phyloP scores from a whole-genome alignment of 2,888 invertebrate genomes.

The Archips crataeganus region DNA sequence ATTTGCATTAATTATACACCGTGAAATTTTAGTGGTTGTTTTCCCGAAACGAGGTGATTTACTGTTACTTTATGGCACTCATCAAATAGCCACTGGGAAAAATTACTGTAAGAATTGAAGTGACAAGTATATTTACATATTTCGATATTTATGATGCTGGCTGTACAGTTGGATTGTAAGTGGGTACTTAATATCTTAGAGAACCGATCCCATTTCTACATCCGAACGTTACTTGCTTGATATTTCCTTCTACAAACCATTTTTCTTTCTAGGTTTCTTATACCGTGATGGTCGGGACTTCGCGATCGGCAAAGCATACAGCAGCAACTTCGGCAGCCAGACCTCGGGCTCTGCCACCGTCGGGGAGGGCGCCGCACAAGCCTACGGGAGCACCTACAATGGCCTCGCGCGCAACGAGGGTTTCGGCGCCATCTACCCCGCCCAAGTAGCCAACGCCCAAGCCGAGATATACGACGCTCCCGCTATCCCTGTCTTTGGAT shows the following conservation, averaged over 20 bases:
- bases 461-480: conserved; percentile 58
- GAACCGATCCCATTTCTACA: background rate
- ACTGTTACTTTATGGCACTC: too few relatives aligned
- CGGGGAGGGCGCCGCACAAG: conserved; percentile 58
- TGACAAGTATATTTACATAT: too few relatives aligned
- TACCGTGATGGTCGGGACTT: conserved; percentile 73
- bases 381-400: conserved; percentile 58
- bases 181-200: too few relatives aligned
- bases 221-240: background rate
- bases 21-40: too few relatives aligned
- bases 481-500: conserved; percentile 49
- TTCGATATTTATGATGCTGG: too few relatives aligned
- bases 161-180: too few relatives aligned
- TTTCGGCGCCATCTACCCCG: conserved; percentile 56
- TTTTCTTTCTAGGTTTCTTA: conserved; percentile 56
- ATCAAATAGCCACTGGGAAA: too few relatives aligned
- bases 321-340: conserved; percentile 57
- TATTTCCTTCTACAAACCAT: background rate
- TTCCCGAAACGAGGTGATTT: too few relatives aligned
- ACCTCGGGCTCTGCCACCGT: conserved; percentile 65
- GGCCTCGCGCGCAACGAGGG: conserved; percentile 58
- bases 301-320: conserved; percentile 65
- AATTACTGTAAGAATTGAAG: too few relatives aligned
- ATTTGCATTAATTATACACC: too few relatives aligned
- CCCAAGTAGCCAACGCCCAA: conserved; percentile 58